Percentiles rank a stretch among this genome's conserved stretches.
Conservation (phyloP, 2,797 vertebrate genomes). For the Orientallactaga sibirica region DNA sequence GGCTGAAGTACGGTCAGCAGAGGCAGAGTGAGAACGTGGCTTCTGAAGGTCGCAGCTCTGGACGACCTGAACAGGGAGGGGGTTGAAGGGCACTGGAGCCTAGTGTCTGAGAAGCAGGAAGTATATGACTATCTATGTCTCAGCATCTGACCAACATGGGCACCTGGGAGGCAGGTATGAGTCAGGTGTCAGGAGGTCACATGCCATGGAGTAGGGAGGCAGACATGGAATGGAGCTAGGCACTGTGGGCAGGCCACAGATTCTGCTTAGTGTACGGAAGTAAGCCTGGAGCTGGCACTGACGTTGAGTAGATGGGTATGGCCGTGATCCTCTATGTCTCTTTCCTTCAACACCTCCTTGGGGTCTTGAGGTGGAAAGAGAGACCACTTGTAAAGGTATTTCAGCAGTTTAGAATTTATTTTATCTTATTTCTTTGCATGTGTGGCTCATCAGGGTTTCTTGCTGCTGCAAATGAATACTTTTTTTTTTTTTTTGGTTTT, state of each 20-base stretch:
- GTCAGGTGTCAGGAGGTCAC: neutral
- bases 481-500: no score
- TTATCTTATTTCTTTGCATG: no score
- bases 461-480: no score
- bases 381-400: neutral
- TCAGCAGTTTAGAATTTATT: neutral
- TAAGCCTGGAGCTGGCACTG: neutral
- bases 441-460: no score
- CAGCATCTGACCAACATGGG: no score
- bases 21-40: neutral
- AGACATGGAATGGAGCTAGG: neutral
- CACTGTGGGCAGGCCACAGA: no score
- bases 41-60: neutral
- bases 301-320: neutral
- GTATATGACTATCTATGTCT: neutral
- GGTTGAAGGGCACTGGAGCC: neutral
- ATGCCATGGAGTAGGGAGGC: neutral
- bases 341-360: neutral
- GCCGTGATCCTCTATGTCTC: neutral
- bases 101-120: neutral
- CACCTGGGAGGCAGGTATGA: neutral
- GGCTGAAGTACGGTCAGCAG: no score
- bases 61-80: neutral
- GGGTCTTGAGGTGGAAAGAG: neutral
- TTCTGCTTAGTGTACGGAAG: neutral